Evolutionary conservation across 1,140 invertebrate species (phyloP).

Genomic region (Drosophila bipectinata): DNA sequence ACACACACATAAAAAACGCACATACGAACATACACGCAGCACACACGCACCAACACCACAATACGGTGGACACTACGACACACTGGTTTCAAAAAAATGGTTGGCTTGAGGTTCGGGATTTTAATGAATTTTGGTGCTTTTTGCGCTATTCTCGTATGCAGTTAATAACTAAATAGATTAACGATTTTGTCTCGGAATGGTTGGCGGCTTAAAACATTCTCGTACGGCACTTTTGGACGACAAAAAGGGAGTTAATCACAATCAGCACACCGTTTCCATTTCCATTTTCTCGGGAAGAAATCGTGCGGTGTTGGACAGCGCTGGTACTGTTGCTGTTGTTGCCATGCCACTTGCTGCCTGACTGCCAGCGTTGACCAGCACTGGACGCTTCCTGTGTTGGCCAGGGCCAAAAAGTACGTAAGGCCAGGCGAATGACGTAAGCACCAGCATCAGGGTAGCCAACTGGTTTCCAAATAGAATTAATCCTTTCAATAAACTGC

Average conservation of each 20-base stretch:
- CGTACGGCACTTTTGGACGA: conserved; percentile 50
- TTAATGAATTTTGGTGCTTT: conserved; percentile 29
- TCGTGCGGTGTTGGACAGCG: conserved; percentile 10
- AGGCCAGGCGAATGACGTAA: background rate
- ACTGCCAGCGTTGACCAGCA: background rate
- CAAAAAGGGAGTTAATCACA: conserved; percentile 50
- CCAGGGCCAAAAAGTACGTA: conserved; percentile 6
- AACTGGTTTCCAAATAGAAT: background rate
- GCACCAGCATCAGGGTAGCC: background rate
- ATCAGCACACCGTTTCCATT: conserved; percentile 73
- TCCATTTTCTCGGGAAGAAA: conserved; percentile 40
- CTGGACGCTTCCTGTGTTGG: conserved; percentile 3
- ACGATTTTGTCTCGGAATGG: background rate
- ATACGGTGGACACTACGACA: conserved; percentile 45
- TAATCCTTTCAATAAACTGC: background rate
- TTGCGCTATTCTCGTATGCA: conserved; percentile 6
- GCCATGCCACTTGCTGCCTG: conserved; percentile 3
- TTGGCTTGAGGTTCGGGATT: conserved; percentile 31
- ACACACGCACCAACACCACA: conserved; percentile 38
- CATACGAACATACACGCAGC: conserved; percentile 17
- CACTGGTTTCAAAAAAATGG: conserved; percentile 50
- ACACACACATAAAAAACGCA: conserved; percentile 21
- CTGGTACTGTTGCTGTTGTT: conserved; percentile 4
- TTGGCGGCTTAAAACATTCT: conserved; percentile 32
- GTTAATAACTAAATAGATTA: background rate